These are phyloP conservation scores for Halcyon leucocephala DNA, from an alignment of 2,797 vertebrate species.

Conservation along the genomic window DNA sequence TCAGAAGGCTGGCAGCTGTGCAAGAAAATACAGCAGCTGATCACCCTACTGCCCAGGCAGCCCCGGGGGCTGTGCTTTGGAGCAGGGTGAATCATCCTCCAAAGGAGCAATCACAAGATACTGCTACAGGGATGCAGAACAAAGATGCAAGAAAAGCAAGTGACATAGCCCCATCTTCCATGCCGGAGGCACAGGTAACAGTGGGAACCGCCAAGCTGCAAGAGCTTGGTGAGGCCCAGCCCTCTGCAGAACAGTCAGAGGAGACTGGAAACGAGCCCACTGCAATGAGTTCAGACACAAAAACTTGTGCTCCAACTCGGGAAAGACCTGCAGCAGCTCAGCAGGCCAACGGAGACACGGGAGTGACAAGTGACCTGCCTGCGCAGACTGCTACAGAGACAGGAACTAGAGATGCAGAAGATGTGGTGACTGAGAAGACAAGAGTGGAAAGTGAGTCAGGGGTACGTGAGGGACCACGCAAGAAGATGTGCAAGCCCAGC, in stretches of 20 bases:
- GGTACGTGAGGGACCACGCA: accelerated
- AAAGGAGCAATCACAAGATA: accelerated
- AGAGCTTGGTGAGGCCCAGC: neutral
- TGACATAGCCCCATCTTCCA: accelerated
- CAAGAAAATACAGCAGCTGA: accelerated
- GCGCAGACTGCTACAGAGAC: accelerated
- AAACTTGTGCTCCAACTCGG: accelerated
- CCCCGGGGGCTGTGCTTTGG: neutral
- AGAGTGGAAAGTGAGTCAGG: accelerated
- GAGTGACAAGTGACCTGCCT: neutral
- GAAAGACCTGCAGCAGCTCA: neutral
- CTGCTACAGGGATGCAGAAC: neutral
- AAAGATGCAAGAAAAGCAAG: accelerated
- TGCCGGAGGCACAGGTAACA: accelerated
- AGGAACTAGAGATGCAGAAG: neutral
- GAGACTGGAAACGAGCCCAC: neutral
- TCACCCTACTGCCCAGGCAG: neutral
- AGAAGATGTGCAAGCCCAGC: neutral
- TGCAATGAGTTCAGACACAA: accelerated
- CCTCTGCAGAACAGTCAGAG: neutral
- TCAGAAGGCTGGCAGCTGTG: neutral
- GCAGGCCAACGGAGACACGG: accelerated
- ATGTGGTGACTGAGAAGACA: accelerated
- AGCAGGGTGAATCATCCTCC: accelerated
- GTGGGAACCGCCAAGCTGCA: neutral